Base-by-base conservation (phyloP, 35 echinoderm and acorn worm species). In the Diadema setosum region DNA sequence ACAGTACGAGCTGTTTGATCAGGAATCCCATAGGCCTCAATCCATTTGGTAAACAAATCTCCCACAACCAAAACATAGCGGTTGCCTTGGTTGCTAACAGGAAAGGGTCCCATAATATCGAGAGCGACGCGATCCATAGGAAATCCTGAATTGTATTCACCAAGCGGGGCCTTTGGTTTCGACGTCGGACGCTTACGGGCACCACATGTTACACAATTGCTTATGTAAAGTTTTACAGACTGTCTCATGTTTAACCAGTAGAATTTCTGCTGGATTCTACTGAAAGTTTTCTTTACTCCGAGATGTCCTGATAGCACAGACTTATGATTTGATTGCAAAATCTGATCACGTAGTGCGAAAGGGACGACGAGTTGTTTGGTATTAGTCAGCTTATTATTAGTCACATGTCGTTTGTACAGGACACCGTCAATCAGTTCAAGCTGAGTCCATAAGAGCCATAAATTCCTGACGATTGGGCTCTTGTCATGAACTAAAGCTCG, bases 11-110 rank as follows among this genome's bases (percentile, higher is more conserved):
- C 82, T 41, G 27, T 31, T 18, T 85, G 81, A 45, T 91, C 31
- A 14, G 52, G 33, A 45, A 86, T 75, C 3, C 64, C 2, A 26
- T 46, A 86, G 4, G 42, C 83, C 29, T 91, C 89, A 0, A 37
- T 70, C 89, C 89, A 91, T 34, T 86, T 85, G 5, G 36, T 86
- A 41, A 91, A 91, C n/a, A 75, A 86, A 60, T 86, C 82, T 1
- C 16, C 29, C 9, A 91, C 33, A 6, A 91, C 63, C 21, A 86
- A 42, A 20, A 91, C 41, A 15, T 91, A 84, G 29, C 44, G 42
- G 63, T 91, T 91, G 5, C 82, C 88, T 4, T 4, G 3, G 12
- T 91, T 26, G 17, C 64, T 91, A 14, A 32, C 83, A 2, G 82
- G 60, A 21, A 80, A 42, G 16, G 8, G 8, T 31, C 8, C 27